Base-by-base conservation (phyloP, 2,113 vertebrate species). In the Bungarus multicinctus region DNA sequence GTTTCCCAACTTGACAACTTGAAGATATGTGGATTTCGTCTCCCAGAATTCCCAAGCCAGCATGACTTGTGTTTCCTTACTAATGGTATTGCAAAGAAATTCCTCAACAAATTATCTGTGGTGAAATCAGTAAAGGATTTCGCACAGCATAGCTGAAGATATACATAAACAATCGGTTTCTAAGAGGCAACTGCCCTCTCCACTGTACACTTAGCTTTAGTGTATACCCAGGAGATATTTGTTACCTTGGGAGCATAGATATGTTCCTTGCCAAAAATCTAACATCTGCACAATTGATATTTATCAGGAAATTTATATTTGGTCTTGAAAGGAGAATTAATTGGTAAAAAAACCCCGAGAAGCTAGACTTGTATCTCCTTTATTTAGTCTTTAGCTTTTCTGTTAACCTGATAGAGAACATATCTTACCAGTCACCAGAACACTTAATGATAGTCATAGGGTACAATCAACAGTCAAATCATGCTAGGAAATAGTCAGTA, bases 241-340 rank as follows among this genome's bases (percentile, higher is more conserved):
- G 50, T 53, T 9, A 94, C 93, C 92, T 92, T 1, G 93, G 94
- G 94, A 93, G 43, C 90, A 0, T 16, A 0, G 0, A 2, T 0
- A 0, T n/a, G 54, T 27, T 85, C 1, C 52, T 90, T 90, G 94
- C 96, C 94, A 97, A 94, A 58, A 95, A 86, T 85, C 90, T 92
- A 90, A 93, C 96, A 95, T 91, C 95, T 96, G 96, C 95, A 91
- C 69, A 39, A 4, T 25, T 86, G 91, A 92, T 88, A 64, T 69
- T 95, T 55, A 88, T 93, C 96, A 96, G 93, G 94, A 88, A 95
- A 89, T 94, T 60, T 89, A 2, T 55, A 86, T 0, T 3, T 57
- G 55, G 22, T 96, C 93, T 92, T 91, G 0, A 88, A 60, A 90
- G 55, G 45, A 91, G 23, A 87, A 52, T 22, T 91, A 92, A 69